phyloP scores from a whole-genome alignment of 2,888 invertebrate species.

The Heteromyza rotundicornis region DNA sequence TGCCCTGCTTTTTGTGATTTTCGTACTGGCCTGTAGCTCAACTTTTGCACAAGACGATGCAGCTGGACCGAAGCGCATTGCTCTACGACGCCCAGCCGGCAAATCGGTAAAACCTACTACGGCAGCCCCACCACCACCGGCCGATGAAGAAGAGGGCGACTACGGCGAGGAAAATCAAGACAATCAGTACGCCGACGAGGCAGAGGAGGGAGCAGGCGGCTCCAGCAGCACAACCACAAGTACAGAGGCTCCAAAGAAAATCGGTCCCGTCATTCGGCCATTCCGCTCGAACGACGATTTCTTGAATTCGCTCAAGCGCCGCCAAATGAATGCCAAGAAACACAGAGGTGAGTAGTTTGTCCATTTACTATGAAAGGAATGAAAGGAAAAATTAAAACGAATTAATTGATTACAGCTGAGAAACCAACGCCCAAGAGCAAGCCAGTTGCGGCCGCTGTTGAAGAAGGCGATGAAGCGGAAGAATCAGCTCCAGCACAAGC shows the following conservation, averaged over 20 bases:
- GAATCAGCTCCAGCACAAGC: conserved; percentile 45
- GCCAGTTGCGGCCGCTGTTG: conserved; percentile 37
- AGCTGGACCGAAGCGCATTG: conserved; percentile 42
- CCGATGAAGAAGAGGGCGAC: conserved; percentile 62
- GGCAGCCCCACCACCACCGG: conserved; percentile 43
- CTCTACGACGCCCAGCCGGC: conserved; percentile 52
- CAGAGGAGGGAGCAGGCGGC: conserved; percentile 54
- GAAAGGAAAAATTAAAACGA: too few species aligned
- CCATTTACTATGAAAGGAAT: too few species aligned
- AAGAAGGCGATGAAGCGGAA: conserved; percentile 45
- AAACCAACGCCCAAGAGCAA: conserved; percentile 48
- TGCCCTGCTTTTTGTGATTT: conserved; percentile 50
- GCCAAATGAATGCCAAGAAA: conserved; percentile 73
- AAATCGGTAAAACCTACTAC: conserved; percentile 49
- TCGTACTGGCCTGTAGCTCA: conserved; percentile 47
- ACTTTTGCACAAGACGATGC: conserved; percentile 46
- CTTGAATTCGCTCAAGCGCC: conserved; percentile 74
- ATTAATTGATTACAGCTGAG: conserved; percentile 38
- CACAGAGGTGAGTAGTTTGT: conserved; percentile 54
- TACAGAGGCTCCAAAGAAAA: conserved; percentile 74
- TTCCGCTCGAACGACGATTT: conserved; percentile 82
- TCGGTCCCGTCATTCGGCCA: conserved; percentile 72
- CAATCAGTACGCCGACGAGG: conserved; percentile 54
- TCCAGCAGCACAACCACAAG: conserved; percentile 66
- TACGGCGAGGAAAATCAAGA: conserved; percentile 65